Percentiles rank a stretch among this genome's conserved stretches.
These are phyloP conservation scores for Ptilodon capucinus DNA, from an alignment of 2,888 invertebrate genomes.

Conservation along the genomic window DNA sequence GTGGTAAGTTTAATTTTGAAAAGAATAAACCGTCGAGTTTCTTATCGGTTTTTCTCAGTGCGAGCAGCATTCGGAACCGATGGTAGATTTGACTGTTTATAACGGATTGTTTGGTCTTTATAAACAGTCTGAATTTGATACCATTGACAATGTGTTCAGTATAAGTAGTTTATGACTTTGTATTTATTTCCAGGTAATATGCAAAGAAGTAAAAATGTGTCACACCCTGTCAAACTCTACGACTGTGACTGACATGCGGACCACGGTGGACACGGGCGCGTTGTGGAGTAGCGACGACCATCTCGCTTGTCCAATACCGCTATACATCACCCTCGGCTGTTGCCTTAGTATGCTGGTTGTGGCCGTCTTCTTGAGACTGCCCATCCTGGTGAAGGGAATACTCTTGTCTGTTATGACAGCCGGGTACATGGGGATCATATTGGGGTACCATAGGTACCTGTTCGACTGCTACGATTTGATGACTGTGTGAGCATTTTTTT, in stretches of 20 bases:
- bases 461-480: constrained; percentile 92
- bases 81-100: too few species aligned
- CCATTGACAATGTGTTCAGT: too few species aligned
- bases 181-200: constrained; percentile 60
- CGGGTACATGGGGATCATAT: constrained; percentile 90
- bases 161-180: background rate
- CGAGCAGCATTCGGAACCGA: too few species aligned
- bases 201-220: constrained; percentile 68
- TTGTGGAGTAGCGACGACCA: constrained; percentile 84
- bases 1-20: constrained; percentile 85
- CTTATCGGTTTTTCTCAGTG: too few species aligned
- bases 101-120: too few species aligned
- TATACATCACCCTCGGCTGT: constrained; percentile 93
- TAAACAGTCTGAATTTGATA: too few species aligned
- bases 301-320: constrained; percentile 91
- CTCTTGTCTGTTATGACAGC: constrained; percentile 90
- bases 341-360: constrained; percentile 92
- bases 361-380: constrained; percentile 91
- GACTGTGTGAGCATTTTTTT: constrained; percentile 84
- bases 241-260: constrained; percentile 76
- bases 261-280: constrained; percentile 52
- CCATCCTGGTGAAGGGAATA: constrained; percentile 91
- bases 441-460: constrained; percentile 89
- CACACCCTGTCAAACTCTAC: constrained; percentile 72
- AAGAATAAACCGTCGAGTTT: background rate